These are phyloP conservation scores for Glaucomys volans DNA, from an alignment of 2,113 vertebrate species.

Conservation along the genomic window DNA sequence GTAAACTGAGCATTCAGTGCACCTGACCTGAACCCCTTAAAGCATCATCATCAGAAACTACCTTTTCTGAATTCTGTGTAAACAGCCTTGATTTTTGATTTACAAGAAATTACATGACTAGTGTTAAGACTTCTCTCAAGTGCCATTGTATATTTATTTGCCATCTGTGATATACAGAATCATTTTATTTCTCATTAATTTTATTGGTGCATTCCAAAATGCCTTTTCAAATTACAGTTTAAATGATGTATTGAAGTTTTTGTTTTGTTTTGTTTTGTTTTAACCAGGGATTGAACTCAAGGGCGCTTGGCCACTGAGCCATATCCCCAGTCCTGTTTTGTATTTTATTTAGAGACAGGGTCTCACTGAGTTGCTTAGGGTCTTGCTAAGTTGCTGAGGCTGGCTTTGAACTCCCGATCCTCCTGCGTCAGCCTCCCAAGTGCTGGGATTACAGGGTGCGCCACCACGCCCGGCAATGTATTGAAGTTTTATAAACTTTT, in stretches of 20 bases:
- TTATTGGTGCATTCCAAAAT: not conserved
- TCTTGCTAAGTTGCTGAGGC: too few relatives aligned
- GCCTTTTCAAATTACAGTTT: not conserved
- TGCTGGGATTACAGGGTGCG: too few relatives aligned
- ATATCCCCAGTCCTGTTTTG: too few relatives aligned
- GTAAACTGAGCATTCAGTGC: not conserved
- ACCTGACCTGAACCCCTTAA: not conserved
- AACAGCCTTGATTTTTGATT: not conserved
- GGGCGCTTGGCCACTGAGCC: too few relatives aligned
- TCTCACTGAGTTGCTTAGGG: too few relatives aligned
- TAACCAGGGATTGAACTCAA: too few relatives aligned
- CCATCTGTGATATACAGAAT: not conserved
- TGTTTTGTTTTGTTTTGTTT: too few relatives aligned
- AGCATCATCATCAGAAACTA: not conserved
- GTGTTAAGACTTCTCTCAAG: not conserved
- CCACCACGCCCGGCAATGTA: too few relatives aligned
- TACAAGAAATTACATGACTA: not conserved
- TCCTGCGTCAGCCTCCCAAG: too few relatives aligned
- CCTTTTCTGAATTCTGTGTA: not conserved
- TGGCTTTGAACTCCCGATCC: too few relatives aligned
- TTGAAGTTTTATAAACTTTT: not conserved
- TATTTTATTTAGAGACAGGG: too few relatives aligned
- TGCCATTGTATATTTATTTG: not conserved
- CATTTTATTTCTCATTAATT: constrained; percentile 1
- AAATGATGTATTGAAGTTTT: not conserved